Evolutionary conservation across 2,888 invertebrate genomes (phyloP).

Genomic region (Machimus atricapillus): DNA sequence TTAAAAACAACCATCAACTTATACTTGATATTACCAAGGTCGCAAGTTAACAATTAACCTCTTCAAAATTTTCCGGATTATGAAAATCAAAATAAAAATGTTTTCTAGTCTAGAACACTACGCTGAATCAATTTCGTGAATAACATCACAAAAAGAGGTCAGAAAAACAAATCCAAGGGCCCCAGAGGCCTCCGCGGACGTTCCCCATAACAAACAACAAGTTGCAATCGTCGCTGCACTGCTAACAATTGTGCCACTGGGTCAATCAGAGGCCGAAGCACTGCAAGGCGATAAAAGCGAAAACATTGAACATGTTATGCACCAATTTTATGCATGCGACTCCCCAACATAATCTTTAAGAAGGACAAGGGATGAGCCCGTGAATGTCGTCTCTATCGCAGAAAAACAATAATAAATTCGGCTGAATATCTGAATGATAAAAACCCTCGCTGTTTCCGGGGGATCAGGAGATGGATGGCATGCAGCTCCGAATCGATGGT

Average conservation of each 20-base stretch:
- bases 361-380: neutral
- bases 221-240: neutral
- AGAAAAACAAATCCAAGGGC: neutral
- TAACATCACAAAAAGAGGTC: neutral
- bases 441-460: neutral
- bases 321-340: neutral
- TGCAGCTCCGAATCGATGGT: neutral
- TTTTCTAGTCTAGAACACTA: no score
- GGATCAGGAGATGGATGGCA: neutral
- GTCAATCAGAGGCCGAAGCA: slow-evolving; percentile 7
- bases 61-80: neutral
- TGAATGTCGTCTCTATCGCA: neutral
- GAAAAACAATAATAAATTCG: neutral
- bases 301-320: neutral
- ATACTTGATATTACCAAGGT: no score
- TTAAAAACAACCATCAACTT: no score
- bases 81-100: neutral
- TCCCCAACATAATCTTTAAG: neutral
- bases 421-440: slow-evolving; percentile 8
- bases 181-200: neutral
- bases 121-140: no score
- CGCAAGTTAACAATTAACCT: no score
- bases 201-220: neutral
- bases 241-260: neutral
- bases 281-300: neutral